Conservation (phyloP, 37 sponge, comb jelly and placozoan species). For the Axinella damicornis region DNA sequence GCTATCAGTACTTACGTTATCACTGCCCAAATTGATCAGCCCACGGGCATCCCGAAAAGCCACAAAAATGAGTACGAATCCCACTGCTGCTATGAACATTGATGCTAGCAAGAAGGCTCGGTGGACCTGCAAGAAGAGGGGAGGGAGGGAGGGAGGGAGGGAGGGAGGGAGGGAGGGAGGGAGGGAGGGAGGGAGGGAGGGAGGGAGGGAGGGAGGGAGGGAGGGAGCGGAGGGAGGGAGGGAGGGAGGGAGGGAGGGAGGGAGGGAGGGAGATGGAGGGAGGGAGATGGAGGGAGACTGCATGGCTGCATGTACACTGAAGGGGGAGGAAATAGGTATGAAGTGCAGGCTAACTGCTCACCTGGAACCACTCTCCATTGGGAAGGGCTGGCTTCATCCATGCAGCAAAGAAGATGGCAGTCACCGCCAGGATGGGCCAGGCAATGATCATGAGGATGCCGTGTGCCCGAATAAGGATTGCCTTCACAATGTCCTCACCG, state of each 20-base stretch:
- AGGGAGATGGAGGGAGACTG: neutral
- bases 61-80: constrained; percentile 62
- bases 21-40: constrained; percentile 9
- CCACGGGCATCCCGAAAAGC: neutral
- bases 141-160: neutral
- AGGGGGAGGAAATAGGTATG: no score
- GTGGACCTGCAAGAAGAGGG: constrained; percentile 19
- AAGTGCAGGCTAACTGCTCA: neutral
- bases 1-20: neutral
- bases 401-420: constrained; percentile 77
- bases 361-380: constrained; percentile 83
- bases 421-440: constrained; percentile 56
- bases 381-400: constrained; percentile 77
- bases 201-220: neutral
- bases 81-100: constrained; percentile 33
- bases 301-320: no score
- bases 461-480: constrained; percentile 5
- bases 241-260: neutral
- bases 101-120: constrained; percentile 44
- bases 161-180: neutral
- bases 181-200: neutral
- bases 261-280: neutral
- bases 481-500: neutral
- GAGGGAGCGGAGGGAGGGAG: no score
- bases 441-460: constrained; percentile 81